Percentiles rank a stretch among this genome's conserved stretches.
phyloP scores from a whole-genome alignment of 2,888 invertebrate genomes.

The Plutella xylostella region DNA sequence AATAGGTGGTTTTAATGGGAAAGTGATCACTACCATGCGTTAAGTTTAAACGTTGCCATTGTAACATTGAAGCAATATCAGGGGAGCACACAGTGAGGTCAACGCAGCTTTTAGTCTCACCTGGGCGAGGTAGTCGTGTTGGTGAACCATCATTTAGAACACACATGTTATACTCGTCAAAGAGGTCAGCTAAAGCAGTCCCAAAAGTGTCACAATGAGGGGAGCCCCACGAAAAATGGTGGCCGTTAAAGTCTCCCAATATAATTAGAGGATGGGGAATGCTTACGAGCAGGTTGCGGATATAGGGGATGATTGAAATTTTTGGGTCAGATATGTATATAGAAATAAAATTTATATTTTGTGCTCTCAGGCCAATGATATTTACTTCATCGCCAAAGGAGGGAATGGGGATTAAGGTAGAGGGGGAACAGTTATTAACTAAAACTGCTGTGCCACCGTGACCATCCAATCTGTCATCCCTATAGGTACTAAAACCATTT shows the following conservation, averaged over 20 bases:
- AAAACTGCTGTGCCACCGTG: not conserved
- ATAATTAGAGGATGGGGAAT: not conserved
- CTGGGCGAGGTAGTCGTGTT: not conserved
- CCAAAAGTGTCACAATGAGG: conserved; percentile 1
- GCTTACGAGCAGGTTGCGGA: not conserved
- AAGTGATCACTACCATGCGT: conserved; percentile 10
- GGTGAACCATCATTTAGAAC: conserved; percentile 9
- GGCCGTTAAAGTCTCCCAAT: conserved; percentile 6
- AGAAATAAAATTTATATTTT: conserved; percentile 4
- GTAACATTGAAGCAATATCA: not conserved
- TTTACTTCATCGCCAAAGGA: conserved; percentile 1
- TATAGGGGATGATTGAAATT: not conserved
- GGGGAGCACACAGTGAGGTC: conserved; percentile 6
- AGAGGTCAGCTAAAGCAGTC: not conserved
- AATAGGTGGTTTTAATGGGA: not conserved
- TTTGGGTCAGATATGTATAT: conserved; percentile 5
- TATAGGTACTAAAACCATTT: not conserved
- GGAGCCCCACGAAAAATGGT: conserved; percentile 2
- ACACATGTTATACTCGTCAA: conserved; percentile 8
- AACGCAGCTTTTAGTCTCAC: conserved; percentile 3
- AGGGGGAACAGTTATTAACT: not conserved
- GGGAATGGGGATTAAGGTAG: not conserved
- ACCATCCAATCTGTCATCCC: not conserved
- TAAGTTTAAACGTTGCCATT: conserved; percentile 1
- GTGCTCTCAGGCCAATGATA: not conserved